Evolutionary conservation across 2,888 invertebrate genomes (phyloP).

Genomic region (Lepidochitona cinerea): DNA sequence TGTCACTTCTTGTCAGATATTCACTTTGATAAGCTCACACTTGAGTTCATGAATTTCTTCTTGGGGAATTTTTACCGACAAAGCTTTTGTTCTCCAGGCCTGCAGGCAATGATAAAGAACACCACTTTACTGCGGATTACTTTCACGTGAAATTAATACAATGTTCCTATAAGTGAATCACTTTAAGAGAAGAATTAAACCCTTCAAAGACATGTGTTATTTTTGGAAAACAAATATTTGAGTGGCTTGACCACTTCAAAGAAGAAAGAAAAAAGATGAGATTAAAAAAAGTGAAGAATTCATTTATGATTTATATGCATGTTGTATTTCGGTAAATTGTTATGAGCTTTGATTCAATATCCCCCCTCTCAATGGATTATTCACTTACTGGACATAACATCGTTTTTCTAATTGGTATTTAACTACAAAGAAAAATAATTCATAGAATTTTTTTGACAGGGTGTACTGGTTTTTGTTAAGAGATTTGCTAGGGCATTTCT

Average conservation of each 20-base stretch:
- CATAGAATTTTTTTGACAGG: too few relatives aligned
- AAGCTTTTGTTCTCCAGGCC: neutral
- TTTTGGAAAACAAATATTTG: neutral
- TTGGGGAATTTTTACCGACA: too few relatives aligned
- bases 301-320: neutral
- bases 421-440: too few relatives aligned
- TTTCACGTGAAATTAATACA: neutral
- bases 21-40: too few relatives aligned
- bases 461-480: too few relatives aligned
- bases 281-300: neutral
- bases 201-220: neutral
- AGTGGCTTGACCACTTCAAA: neutral
- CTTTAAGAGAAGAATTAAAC: neutral
- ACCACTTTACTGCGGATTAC: neutral
- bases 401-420: too few relatives aligned
- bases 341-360: too few relatives aligned
- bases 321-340: too few relatives aligned
- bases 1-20: neutral
- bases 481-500: too few relatives aligned
- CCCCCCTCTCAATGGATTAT: too few relatives aligned
- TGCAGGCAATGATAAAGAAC: neutral
- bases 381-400: too few relatives aligned
- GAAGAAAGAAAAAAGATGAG: neutral
- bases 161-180: neutral
- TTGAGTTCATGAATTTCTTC: too few relatives aligned